phyloP scores from a whole-genome alignment of 2,113 vertebrate genomes.

The Albula glossodonta region DNA sequence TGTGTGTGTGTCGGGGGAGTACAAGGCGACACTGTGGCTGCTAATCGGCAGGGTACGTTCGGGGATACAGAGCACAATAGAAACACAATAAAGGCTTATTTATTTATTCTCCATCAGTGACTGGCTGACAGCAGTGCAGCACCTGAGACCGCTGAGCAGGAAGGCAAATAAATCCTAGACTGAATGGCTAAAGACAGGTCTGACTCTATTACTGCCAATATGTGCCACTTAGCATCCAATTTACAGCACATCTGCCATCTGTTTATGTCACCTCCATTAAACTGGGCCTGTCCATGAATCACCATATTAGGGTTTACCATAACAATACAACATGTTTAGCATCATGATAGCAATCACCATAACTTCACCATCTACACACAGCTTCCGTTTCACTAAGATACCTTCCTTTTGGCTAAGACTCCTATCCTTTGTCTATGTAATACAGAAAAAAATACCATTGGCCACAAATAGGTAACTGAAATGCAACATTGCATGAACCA shows the following conservation, averaged over 20 bases:
- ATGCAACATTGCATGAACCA: neutral
- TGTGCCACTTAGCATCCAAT: conserved; percentile 59
- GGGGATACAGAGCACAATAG: neutral
- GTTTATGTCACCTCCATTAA: conserved; percentile 53
- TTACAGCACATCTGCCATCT: conserved; percentile 60
- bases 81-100: conserved; percentile 49
- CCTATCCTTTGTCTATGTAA: neutral
- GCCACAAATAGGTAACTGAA: neutral
- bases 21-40: too few species aligned
- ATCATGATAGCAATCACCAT: conserved; percentile 38
- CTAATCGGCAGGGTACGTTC: neutral
- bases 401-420: neutral
- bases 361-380: conserved; percentile 17
- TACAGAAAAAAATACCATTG: too few species aligned
- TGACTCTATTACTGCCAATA: conserved; percentile 66
- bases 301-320: conserved; percentile 41
- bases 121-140: conserved; percentile 45
- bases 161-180: conserved; percentile 53
- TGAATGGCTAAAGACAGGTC: conserved; percentile 52
- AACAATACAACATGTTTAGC: conserved; percentile 48
- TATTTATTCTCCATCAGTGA: conserved; percentile 35
- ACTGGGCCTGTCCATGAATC: conserved; percentile 55
- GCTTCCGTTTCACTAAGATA: neutral
- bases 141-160: conserved; percentile 56
- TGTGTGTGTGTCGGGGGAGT: neutral